Base-by-base conservation (phyloP, 2,113 vertebrate genomes). In the Pelvicachromis taeniatus region DNA sequence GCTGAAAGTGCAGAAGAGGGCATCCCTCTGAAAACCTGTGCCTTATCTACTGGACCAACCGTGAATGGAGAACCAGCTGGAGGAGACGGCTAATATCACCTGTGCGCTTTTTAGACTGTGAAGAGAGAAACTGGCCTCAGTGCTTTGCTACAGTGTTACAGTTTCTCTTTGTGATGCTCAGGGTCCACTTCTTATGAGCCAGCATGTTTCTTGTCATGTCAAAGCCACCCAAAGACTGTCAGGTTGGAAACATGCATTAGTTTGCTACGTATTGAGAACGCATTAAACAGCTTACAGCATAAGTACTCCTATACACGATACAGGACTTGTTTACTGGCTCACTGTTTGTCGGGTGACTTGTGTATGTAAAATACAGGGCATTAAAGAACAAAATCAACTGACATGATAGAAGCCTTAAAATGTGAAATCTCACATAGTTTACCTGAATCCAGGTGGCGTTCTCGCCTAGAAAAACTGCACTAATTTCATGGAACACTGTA, bases 11-110 rank as follows among this genome's bases (percentile, higher is more conserved):
- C 21, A 73, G 95, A 96, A 12, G 95, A 96, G 88, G 93, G 85
- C 16, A 93, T 96, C 31, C 95, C 95, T 38, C 84, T 96, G 82
- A 94, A 92, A 88, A 92, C n/a, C 11, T 78, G 7, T 45, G 58
- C 81, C n/a, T 16, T 26, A 16, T 29, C 89, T 45, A 73, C 80
- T 21, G 89, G 84, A 45, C 52, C 55, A 13, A 77, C 83, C 53
- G 55, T 56, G 8, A 81, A 83, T 7, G 81, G 45, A 61, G 77
- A 85, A 3, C 7, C 42, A 80, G 80, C 55, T 50, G 63, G 17
- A 42, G 78, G 56, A 10, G 79, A 86, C 33, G 40, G 59, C 85
- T 92, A 82, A 90, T 82, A 53, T 26, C 82, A 53, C 12, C 38
- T 87, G 40, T 45, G 78, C 63, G 38, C 48, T 13, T 48, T 56